Evolutionary conservation across 2,113 vertebrate genomes (phyloP), one percentile per base, ranked within the genome.

Genomic region (Cnemophilus loriae): DNA sequence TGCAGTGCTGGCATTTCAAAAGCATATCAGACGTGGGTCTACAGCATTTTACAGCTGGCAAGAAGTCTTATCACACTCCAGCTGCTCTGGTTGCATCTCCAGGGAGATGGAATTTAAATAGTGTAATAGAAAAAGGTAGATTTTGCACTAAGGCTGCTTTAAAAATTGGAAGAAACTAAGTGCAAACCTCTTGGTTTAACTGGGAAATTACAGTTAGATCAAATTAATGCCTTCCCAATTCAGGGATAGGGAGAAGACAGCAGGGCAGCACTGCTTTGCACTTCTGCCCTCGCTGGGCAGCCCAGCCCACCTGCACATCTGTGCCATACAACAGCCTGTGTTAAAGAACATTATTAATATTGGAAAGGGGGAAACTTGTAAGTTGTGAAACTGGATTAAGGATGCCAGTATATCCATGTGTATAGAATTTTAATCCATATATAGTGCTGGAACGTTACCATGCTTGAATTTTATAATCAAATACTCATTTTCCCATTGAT

Each of bases 21-120:
- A 87, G 35, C 53, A 10, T 61, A 57, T 84, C 44, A 65, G 84
- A 76, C 6, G 3, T 73, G 49, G 52, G 46, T 84, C 82, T 93
- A 42, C 18, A 89, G 65, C 42, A 13, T 80, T 96, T 89, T 64
- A 69, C 73, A 63, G 41, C 76, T 94, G 71, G 42, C 37, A 84
- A 63, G 46, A 70, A 80, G 56, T 23, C 55, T 94, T 79, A 82
- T 70, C 53, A 52, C 76, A 61, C 59, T 83, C 63, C 74, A 90
- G 63, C 52, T 94, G 60, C 70, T 90, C 57, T 88, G 50, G 80
- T 52, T 89, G 47, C 33, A 76, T 88, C 55, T 90, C 49, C n/a
- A 84, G 46, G 68, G 76, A 95, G 68, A 93, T 83, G n/a, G 69
- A 53, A 85, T 86, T 88, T 83, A 76, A 88, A 64, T 56, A 71